Evolutionary conservation across 1,140 invertebrate species (phyloP).

Genomic region (Asobara japonica): DNA sequence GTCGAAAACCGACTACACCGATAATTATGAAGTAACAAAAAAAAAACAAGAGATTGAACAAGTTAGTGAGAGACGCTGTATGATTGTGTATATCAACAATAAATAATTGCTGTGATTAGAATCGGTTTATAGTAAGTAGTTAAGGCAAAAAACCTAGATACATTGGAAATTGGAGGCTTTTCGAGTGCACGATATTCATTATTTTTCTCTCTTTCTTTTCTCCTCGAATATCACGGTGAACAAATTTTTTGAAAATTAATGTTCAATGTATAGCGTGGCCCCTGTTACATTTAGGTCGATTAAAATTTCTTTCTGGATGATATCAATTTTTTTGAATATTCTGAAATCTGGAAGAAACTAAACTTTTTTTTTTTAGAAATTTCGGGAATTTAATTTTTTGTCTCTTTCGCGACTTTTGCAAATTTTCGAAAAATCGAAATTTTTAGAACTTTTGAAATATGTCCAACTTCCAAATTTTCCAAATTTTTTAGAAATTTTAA

Average conservation of each 20-base stretch:
- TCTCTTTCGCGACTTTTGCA: too few species aligned
- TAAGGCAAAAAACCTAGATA: conserved; percentile 59
- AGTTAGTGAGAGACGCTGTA: conserved; percentile 64
- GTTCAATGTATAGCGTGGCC: background rate
- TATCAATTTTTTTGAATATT: too few species aligned
- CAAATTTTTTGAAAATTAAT: background rate
- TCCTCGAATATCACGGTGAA: conserved; percentile 20
- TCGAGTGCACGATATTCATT: conserved; percentile 23
- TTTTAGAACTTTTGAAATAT: too few species aligned
- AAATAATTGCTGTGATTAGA: conserved; percentile 69
- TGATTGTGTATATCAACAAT: conserved; percentile 68
- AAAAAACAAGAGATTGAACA: conserved; percentile 46
- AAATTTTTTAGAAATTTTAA: too few species aligned
- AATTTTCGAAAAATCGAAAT: too few species aligned
- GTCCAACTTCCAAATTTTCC: too few species aligned
- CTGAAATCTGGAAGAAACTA: too few species aligned
- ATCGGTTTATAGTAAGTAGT: conserved; percentile 63
- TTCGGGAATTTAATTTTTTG: too few species aligned
- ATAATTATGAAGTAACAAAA: conserved; percentile 33
- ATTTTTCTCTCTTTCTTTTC: conserved; percentile 22
- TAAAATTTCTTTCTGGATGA: too few species aligned
- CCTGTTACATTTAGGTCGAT: background rate
- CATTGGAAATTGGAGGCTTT: conserved; percentile 42
- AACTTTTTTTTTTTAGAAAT: too few species aligned
- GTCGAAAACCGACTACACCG: conserved; percentile 21